A percentile compares a stretch with the other conserved stretches of the same genome.
Evolutionary conservation across 1,140 invertebrate genomes (phyloP).

Genomic region (Drosophila sulfurigaster): DNA sequence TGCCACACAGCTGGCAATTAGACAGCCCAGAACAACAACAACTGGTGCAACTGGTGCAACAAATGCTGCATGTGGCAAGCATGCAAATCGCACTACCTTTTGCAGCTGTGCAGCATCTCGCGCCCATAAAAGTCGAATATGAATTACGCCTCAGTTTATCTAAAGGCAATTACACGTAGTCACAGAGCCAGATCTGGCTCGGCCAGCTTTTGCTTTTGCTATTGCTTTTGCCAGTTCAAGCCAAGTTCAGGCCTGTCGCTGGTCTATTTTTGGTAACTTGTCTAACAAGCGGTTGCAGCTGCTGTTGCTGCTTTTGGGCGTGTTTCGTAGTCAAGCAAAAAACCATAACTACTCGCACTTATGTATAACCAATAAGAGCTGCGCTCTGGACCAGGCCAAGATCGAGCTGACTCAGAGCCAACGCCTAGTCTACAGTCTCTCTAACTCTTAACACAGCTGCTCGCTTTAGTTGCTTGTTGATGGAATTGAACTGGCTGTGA

Average conservation of each 20-base stretch:
- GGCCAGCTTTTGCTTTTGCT: neutral
- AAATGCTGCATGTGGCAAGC: conserved; percentile 24
- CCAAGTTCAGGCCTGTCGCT: conserved; percentile 52
- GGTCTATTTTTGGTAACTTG: conserved; percentile 82
- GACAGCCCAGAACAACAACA: conserved; percentile 24
- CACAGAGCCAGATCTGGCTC: conserved; percentile 31
- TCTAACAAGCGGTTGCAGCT: conserved; percentile 64
- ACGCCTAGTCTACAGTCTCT: conserved; percentile 22
- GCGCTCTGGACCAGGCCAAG: conserved; percentile 5
- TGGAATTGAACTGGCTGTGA: conserved; percentile 62
- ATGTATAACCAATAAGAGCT: conserved; percentile 22
- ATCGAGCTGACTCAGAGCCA: conserved; percentile 20
- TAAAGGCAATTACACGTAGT: conserved; percentile 47
- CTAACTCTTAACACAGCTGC: conserved; percentile 43
- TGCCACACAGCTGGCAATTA: conserved; percentile 50
- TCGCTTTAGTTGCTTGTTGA: conserved; percentile 48
- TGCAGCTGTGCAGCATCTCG: conserved; percentile 21
- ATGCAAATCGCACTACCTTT: conserved; percentile 16
- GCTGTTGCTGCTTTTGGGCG: conserved; percentile 61
- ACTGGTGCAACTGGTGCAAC: conserved; percentile 27
- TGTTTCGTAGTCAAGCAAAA: conserved; percentile 41
- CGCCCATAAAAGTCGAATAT: conserved; percentile 62
- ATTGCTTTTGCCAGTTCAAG: conserved; percentile 9
- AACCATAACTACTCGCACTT: conserved; percentile 66
- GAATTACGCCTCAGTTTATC: conserved; percentile 57